Conservation (phyloP, 23 tunicate species). For the Botrylloides violaceus region DNA sequence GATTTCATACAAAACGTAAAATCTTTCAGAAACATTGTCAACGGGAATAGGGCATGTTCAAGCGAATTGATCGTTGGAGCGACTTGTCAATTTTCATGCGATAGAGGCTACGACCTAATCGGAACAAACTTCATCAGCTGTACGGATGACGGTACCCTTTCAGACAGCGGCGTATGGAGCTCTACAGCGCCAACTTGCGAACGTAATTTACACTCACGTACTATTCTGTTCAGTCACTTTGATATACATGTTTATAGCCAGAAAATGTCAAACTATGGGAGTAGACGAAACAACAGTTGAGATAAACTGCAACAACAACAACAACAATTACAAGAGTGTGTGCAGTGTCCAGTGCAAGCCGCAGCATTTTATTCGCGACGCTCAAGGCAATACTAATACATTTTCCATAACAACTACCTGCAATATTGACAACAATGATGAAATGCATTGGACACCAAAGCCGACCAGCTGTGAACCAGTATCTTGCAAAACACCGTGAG, state of each 20-base stretch:
- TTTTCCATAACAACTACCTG: background rate
- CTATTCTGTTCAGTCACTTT: background rate
- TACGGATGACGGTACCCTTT: conserved; percentile 1
- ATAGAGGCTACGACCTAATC: conserved; percentile 6
- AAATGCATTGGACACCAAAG: conserved; percentile 9
- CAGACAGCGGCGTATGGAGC: conserved; percentile 14
- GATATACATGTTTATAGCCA: background rate
- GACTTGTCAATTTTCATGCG: conserved; percentile 12
- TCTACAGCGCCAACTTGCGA: conserved; percentile 13
- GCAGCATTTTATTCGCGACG: conserved; percentile 19
- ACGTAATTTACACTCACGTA: conserved; percentile 18
- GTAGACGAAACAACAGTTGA: background rate
- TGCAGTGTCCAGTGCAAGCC: conserved; percentile 6
- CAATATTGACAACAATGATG: background rate
- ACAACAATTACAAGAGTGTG: background rate
- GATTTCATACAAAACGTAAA: background rate
- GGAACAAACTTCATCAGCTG: background rate
- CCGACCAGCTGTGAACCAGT: conserved; percentile 1
- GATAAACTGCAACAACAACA: background rate
- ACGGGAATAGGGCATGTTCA: conserved; percentile 18
- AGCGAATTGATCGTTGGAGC: conserved; percentile 14
- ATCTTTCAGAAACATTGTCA: conserved; percentile 6
- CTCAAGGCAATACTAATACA: background rate
- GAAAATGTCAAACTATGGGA: background rate
- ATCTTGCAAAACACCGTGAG: conserved; percentile 12